These are phyloP conservation scores for Artibeus jamaicensis DNA, from an alignment of 2,797 vertebrate genomes.

Conservation along the genomic window DNA sequence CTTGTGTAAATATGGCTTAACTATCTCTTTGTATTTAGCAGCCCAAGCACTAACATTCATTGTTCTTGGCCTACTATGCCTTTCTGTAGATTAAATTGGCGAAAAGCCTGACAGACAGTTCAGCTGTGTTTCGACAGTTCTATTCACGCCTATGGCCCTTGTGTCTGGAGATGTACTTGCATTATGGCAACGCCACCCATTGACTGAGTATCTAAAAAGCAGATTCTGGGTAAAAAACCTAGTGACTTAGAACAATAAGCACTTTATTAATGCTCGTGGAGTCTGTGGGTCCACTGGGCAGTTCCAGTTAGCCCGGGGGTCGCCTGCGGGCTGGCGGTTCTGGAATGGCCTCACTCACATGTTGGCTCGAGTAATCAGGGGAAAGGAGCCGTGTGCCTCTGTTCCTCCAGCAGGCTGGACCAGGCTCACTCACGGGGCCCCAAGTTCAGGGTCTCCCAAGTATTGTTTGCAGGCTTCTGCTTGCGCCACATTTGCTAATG, in stretches of 20 bases:
- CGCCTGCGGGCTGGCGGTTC: neutral
- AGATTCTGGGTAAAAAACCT: slow-evolving; percentile 4
- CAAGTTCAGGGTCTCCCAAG: neutral
- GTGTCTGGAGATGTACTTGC: neutral
- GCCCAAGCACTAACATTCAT: slow-evolving; percentile 6
- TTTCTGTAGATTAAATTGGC: slow-evolving; percentile 38
- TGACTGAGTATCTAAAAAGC: slow-evolving; percentile 30
- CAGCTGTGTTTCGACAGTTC: neutral
- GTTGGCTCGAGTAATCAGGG: neutral
- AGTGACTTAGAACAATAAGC: neutral
- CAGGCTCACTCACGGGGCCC: neutral
- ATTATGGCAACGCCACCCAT: neutral
- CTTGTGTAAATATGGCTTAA: slow-evolving; percentile 31
- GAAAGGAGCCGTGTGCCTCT: neutral
- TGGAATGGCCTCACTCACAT: neutral
- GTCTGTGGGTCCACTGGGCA: neutral
- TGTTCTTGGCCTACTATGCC: neutral
- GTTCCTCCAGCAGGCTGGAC: neutral
- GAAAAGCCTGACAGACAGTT: neutral
- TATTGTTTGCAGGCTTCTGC: neutral
- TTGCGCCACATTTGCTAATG: neutral
- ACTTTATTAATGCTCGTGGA: neutral
- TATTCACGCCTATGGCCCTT: neutral
- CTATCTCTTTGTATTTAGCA: slow-evolving; percentile 24
- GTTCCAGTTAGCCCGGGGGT: neutral